Base-by-base conservation (phyloP, 2,113 vertebrate species). In the Abramis brama region DNA sequence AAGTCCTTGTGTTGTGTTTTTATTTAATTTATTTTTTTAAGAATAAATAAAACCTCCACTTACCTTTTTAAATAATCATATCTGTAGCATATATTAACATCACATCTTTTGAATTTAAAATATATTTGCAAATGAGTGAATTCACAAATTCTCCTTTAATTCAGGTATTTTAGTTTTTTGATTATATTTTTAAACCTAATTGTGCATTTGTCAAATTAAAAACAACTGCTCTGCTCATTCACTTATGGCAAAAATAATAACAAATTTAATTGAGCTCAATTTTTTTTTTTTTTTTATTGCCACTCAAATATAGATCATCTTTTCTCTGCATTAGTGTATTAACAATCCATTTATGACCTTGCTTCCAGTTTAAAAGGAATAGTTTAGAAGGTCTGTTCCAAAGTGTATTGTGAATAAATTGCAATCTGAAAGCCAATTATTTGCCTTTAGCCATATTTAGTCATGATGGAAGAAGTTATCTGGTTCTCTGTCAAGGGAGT, bases 1-100 rank as follows among this genome's bases (percentile, higher is more conserved):
- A 92, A 86, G n/a, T 68, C 30, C 33, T 62, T 43, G 73, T 70
- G 21, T 33, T 52, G 15, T 60, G 23, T 27, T n/a, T 77, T 81
- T 36, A 71, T 50, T 50, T 2, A n/a, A n/a, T 33, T 33, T 33
- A 0, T 4, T 33, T 33, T 33, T 33, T 33, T 4, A 4, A 30
- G 1, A 8, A 30, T 30, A 13, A 43, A 55, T 43, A 11, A 12
- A 57, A 57, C 6, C 19, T 21, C 10, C 23, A 60, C 19, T 55
- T 17, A 68, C 17, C 0, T 3, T 36, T 4, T 66, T 7, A 66
- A 68, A 68, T 68, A 66, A 36, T 9, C 30, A 21, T 36, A 23
- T 36, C 6, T 36, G 33, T 68, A 33, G 17, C 36, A 70, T 39
- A 21, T 70, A 71, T 1, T 21, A 1, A 21, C 66, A 39, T 17